These are phyloP conservation scores for Porites cylindrica DNA, from an alignment of 92 coral and sea anemone species.

Conservation along the genomic window DNA sequence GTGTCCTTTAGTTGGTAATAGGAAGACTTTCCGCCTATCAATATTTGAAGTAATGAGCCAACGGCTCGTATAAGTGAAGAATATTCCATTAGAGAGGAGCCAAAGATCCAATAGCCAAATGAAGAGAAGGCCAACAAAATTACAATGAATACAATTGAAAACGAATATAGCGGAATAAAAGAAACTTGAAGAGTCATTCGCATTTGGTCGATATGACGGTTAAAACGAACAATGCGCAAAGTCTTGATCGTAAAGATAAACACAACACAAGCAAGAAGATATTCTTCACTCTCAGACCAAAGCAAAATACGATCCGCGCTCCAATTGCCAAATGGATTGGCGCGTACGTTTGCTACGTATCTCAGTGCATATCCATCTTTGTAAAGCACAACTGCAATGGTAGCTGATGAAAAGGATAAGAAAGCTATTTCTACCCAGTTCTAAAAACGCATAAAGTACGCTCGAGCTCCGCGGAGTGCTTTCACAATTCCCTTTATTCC, in stretches of 20 bases:
- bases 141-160: constrained; percentile 60
- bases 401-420: constrained; percentile 51
- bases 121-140: constrained; percentile 77
- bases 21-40: constrained; percentile 69
- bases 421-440: constrained; percentile 81
- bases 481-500: constrained; percentile 69
- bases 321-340: constrained; percentile 80
- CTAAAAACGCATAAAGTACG: constrained; percentile 75
- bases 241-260: constrained; percentile 81
- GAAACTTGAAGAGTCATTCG: constrained; percentile 76
- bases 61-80: constrained; percentile 69
- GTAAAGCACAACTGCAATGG: constrained; percentile 70
- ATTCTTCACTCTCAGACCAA: constrained; percentile 71
- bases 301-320: constrained; percentile 73
- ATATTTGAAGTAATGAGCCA: constrained; percentile 66
- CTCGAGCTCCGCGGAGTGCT: constrained; percentile 58
- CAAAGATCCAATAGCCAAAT: constrained; percentile 80
- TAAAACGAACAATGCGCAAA: constrained; percentile 73
- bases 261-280: constrained; percentile 66
- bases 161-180: constrained; percentile 65
- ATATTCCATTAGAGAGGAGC: constrained; percentile 64
- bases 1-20: constrained; percentile 59
- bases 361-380: constrained; percentile 70
- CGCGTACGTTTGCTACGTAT: constrained; percentile 73
- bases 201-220: constrained; percentile 76